Conservation (phyloP, 2,888 invertebrate species). For the Sabellastarte sp. region DNA sequence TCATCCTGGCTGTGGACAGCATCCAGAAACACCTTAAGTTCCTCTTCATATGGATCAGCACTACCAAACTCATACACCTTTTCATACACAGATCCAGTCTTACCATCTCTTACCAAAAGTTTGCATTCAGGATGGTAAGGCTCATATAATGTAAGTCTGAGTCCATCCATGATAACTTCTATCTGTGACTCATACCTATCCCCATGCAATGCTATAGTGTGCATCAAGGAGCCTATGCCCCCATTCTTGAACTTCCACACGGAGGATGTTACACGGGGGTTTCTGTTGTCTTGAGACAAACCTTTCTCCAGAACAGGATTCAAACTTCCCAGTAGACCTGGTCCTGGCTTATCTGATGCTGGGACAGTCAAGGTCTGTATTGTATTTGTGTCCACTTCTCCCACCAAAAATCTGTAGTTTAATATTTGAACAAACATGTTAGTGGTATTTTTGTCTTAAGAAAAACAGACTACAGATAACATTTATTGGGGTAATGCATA, state of each 20-base stretch:
- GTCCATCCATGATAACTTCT: constrained; percentile 17
- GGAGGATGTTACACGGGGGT: constrained; percentile 16
- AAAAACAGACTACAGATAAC: too few species aligned
- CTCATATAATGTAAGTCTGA: constrained; percentile 14
- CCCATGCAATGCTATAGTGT: constrained; percentile 16
- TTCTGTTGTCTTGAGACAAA: background rate
- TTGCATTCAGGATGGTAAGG: constrained; percentile 12
- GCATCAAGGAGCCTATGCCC: constrained; percentile 18
- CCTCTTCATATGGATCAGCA: constrained; percentile 16
- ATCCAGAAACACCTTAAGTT: constrained; percentile 10
- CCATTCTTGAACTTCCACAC: constrained; percentile 17
- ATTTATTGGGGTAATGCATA: too few species aligned
- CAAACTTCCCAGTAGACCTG: background rate
- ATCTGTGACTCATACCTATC: constrained; percentile 13
- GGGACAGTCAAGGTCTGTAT: background rate
- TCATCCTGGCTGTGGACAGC: constrained; percentile 11
- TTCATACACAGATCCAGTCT: background rate
- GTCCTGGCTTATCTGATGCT: background rate
- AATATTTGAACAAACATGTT: too few species aligned
- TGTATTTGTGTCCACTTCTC: background rate
- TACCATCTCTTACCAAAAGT: constrained; percentile 9
- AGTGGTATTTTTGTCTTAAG: too few species aligned
- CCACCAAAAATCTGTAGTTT: background rate
- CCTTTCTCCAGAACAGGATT: background rate
- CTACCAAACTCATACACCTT: background rate